Evolutionary conservation across 2,888 invertebrate species (phyloP), one percentile per base, ranked within the genome.

Genomic region (Agriopis leucophaearia): DNA sequence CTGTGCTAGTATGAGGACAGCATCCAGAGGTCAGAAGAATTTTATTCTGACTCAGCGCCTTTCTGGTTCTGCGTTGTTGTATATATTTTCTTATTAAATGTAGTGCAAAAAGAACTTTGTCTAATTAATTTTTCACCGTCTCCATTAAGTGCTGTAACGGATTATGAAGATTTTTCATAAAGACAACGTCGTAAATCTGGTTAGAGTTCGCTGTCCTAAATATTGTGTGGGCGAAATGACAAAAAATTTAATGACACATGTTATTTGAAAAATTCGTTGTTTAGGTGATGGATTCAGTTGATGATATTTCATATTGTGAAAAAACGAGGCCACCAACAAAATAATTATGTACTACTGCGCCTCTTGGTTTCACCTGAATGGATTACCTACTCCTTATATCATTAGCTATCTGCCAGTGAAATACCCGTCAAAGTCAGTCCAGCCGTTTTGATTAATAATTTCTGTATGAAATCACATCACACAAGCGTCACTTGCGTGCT

Each of bases 1-100:
- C 75, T 70, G 60, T 74, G 48, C 74, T 66, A 38, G 71, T 70
- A 73, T 63, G 69, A 68, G 66, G 70, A 66, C 64, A 60, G 65
- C 73, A 72, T 62, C 69, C 45, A 63, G 27, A 64, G 68, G 56
- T 66, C 74, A 64, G 59, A 18, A 4, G 48, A 35, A 40, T 18
- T 27, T 3, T 27, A 5, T 27, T 45, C 52, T 72, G 63, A 71
- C 69, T 74, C 70, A 75, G 71, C 72, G 69, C 51, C 59, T 42
- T 54, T 61, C 45, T 8, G 16, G 54, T 10, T 16, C 38, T 16
- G 13, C 4, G n/a, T 42, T 18, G 13, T 44, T 61, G n/a, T 69
- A 51, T 71, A 69, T 59, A 66, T 59, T 60, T 65, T 16, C 36
- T 13, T 52, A 15, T 36, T 15, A 38, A 36, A 13, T 15, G 13